A percentile compares a stretch with the other conserved stretches of the same genome.
Conservation (phyloP, 2,888 invertebrate species). For the Acleris laterana region DNA sequence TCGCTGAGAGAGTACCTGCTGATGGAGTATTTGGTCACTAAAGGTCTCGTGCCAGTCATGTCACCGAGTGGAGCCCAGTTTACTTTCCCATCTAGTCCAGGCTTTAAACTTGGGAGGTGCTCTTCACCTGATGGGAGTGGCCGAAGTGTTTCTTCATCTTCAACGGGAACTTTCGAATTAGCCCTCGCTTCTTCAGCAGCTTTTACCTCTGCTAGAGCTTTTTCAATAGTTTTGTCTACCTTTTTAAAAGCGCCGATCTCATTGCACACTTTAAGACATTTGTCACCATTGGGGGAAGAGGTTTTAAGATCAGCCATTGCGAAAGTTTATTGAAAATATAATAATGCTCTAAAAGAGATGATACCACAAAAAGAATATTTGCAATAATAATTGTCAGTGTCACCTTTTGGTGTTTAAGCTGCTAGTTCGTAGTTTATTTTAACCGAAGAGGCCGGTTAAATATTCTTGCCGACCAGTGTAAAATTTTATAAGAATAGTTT, state of each 20-base stretch:
- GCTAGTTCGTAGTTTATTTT: too few species aligned
- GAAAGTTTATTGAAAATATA: constrained; percentile 2
- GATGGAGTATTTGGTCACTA: constrained; percentile 90
- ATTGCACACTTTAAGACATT: constrained; percentile 67
- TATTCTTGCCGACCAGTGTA: too few species aligned
- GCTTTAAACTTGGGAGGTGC: constrained; percentile 68
- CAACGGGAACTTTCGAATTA: constrained; percentile 24
- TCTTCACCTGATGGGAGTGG: constrained; percentile 50
- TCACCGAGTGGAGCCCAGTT: constrained; percentile 89
- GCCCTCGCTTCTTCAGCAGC: neutral
- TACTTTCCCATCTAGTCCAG: constrained; percentile 89
- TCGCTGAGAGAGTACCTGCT: constrained; percentile 89
- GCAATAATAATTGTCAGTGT: neutral
- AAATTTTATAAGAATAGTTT: too few species aligned
- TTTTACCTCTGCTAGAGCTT: constrained; percentile 42
- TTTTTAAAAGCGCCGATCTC: constrained; percentile 70
- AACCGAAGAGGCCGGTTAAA: too few species aligned
- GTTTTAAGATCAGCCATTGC: constrained; percentile 45
- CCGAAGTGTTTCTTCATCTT: constrained; percentile 39
- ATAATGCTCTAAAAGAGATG: constrained; percentile 1
- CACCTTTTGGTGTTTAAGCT: too few species aligned
- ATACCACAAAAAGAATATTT: constrained; percentile 14
- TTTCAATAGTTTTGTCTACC: constrained; percentile 55
- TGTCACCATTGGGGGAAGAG: constrained; percentile 62
- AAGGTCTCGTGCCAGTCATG: constrained; percentile 89